phyloP scores from a whole-genome alignment of 1,140 invertebrate species.

The Diorhabda carinulata region DNA sequence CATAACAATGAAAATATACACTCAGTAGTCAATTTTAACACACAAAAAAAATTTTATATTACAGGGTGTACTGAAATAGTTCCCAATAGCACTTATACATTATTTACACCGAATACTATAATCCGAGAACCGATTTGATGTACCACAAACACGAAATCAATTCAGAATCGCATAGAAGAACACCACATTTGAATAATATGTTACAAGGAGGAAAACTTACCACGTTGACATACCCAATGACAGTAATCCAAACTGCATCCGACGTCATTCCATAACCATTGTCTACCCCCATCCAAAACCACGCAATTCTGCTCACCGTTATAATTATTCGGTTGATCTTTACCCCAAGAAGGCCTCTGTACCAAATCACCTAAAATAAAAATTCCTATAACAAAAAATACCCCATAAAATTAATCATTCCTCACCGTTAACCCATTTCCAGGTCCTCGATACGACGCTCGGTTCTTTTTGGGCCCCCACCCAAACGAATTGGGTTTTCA shows the following conservation, averaged over 20 bases:
- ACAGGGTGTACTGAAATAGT: too few relatives aligned
- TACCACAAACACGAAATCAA: too few relatives aligned
- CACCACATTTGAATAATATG: background rate
- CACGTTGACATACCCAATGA: conserved; percentile 89
- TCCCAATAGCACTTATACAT: too few relatives aligned
- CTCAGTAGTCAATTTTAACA: too few relatives aligned
- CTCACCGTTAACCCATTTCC: conserved; percentile 88
- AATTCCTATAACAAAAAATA: background rate
- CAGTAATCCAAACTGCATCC: conserved; percentile 89
- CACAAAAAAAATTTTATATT: too few relatives aligned
- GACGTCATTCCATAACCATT: conserved; percentile 93
- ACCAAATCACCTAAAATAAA: conserved; percentile 64
- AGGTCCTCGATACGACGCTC: conserved; percentile 73
- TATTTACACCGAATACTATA: too few relatives aligned
- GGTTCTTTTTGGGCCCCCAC: conserved; percentile 87
- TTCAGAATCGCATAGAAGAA: too few relatives aligned
- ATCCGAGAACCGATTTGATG: too few relatives aligned
- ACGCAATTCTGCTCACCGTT: conserved; percentile 93
- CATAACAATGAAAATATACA: too few relatives aligned
- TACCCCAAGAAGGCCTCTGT: conserved; percentile 79
- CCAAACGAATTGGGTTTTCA: conserved; percentile 86
- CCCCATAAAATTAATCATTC: background rate
- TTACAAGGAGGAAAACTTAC: conserved; percentile 52
- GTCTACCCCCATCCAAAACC: conserved; percentile 81
- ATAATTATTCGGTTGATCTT: conserved; percentile 93